These are phyloP conservation scores for Arrhopalites spinosus DNA, from an alignment of 2,888 invertebrate genomes.

Conservation along the genomic window DNA sequence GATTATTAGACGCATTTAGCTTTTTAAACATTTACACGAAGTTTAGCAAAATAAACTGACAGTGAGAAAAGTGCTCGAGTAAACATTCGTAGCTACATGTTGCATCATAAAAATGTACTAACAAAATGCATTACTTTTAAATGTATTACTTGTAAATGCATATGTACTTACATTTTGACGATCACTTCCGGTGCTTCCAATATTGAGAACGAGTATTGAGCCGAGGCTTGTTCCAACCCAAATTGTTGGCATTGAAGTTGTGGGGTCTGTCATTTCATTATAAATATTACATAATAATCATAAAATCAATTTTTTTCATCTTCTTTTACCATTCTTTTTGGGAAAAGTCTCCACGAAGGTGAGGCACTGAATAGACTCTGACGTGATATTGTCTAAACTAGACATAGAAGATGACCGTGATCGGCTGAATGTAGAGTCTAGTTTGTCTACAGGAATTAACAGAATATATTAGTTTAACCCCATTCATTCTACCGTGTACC, in stretches of 20 bases:
- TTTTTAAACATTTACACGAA: no score
- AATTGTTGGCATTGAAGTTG: conserved; percentile 79
- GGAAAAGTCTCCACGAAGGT: conserved; percentile 94
- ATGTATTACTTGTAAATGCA: no score
- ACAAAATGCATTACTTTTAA: no score
- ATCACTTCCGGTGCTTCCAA: conserved; percentile 79
- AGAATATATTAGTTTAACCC: neutral
- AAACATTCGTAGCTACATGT: no score
- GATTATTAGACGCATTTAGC: no score
- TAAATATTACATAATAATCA: neutral
- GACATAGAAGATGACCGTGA: conserved; percentile 97
- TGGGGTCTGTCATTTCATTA: conserved; percentile 70
- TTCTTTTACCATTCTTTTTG: conserved; percentile 81
- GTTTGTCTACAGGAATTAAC: conserved; percentile 78
- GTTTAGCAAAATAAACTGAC: no score
- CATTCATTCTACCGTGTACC: neutral
- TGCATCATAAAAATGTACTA: no score
- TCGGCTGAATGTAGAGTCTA: conserved; percentile 94
- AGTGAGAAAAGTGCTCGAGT: no score
- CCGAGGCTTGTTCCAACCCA: conserved; percentile 99
- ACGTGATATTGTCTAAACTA: conserved; percentile 94
- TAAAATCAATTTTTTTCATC: neutral
- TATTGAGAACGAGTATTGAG: conserved; percentile 89
- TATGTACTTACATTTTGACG: no score
- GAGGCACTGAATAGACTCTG: conserved; percentile 94